Evolutionary conservation across 2,113 vertebrate genomes (phyloP).

Genomic region (Quiscalus mexicanus): DNA sequence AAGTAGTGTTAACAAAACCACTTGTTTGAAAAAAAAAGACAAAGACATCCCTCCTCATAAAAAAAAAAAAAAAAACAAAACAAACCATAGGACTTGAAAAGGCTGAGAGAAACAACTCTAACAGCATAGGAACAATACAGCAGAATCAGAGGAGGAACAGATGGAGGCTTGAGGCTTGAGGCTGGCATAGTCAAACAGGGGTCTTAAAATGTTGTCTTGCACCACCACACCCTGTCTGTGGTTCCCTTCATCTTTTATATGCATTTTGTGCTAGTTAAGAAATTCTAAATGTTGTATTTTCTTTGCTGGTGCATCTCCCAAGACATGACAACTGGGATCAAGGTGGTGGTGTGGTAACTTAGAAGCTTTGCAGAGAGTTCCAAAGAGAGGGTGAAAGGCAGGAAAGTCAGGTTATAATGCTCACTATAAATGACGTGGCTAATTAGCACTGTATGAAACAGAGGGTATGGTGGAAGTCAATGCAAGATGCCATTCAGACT

Average conservation of each 20-base stretch:
- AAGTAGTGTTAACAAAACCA: not conserved
- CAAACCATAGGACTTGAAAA: not conserved
- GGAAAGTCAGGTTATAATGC: not conserved
- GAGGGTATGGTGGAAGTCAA: not conserved
- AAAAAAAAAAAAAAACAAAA: not conserved
- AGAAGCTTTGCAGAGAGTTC: not conserved
- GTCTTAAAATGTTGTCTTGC: not conserved
- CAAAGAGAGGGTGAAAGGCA: not conserved
- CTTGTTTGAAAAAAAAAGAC: not conserved
- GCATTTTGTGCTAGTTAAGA: not conserved
- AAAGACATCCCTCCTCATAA: accelerated
- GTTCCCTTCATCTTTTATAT: not conserved
- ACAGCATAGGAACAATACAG: accelerated
- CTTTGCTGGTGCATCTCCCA: not conserved
- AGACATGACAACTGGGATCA: not conserved
- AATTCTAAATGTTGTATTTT: not conserved
- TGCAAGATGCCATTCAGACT: not conserved
- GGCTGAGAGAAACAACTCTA: not conserved
- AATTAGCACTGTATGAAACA: not conserved
- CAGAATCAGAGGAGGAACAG: not conserved
- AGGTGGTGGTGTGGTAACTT: not conserved
- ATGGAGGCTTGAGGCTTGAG: not conserved
- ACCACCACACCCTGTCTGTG: accelerated
- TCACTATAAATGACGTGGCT: not conserved
- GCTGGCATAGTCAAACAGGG: not conserved